Percentiles rank a stretch among this genome's conserved stretches.
phyloP scores from a whole-genome alignment of 1,140 invertebrate genomes.

The Penaeus japonicus region DNA sequence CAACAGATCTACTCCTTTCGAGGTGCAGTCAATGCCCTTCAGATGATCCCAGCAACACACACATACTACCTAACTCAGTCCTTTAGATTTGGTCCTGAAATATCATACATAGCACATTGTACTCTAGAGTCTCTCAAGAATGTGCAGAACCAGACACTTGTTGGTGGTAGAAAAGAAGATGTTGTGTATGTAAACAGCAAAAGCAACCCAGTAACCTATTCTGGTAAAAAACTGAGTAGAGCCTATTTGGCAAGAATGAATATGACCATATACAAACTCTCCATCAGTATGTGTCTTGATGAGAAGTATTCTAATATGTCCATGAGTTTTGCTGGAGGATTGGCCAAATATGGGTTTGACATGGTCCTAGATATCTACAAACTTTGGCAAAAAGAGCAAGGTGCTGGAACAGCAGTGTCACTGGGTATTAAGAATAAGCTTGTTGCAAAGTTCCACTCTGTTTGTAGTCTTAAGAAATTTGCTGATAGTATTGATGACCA shows the following conservation, averaged over 20 bases:
- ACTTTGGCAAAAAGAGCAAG: background rate
- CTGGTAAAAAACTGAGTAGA: background rate
- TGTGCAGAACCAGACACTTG: background rate
- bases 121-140: background rate
- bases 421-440: constrained; percentile 4
- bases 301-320: background rate
- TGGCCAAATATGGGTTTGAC: constrained; percentile 20
- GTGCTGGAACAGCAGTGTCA: background rate
- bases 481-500: constrained; percentile 31
- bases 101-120: constrained; percentile 57
- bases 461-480: background rate
- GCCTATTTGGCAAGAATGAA: constrained; percentile 10
- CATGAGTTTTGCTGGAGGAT: constrained; percentile 25
- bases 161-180: constrained; percentile 1
- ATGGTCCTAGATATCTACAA: constrained; percentile 26
- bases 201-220: background rate
- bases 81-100: constrained; percentile 61
- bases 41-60: constrained; percentile 60
- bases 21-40: constrained; percentile 65
- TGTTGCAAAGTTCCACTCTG: background rate
- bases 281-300: background rate
- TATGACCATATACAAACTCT: background rate
- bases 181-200: background rate
- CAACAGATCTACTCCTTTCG: constrained; percentile 67
- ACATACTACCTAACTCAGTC: constrained; percentile 66